Base-by-base conservation (phyloP, 2,888 invertebrate species). In the Alentia gelatinosa region DNA sequence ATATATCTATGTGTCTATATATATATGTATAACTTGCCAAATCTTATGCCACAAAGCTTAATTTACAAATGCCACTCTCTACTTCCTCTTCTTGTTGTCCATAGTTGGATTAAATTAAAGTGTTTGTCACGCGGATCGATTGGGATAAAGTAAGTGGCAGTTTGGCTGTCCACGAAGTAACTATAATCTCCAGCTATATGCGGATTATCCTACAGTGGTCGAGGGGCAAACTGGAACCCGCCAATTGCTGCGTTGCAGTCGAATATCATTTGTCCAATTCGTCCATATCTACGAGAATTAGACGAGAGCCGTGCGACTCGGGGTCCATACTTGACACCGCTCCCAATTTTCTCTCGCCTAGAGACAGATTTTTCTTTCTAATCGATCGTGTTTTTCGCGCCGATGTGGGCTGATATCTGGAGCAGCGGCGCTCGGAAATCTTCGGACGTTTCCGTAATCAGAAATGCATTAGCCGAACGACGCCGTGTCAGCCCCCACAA, bases 361-460 rank as follows among this genome's bases (percentile, higher is more conserved):
- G 30, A 26, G 30, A 26, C 26, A 9, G 68, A 68, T 68, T 68
- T 26, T 68, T 15, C 68, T 26, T 30, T 68, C 56, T 56, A 68
- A 68, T 68, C 68, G 68, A 68, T 68, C 9, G 12, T 30, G 68
- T 68, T 68, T 30, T 30, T 26, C 68, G 30, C 68, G 26, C 4
- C 26, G 33, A 26, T 68, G 68, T 68, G 56, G 30, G 68, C n/a
- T 68, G 68, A 68, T 68, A 68, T 68, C 68, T 68, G 68, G 68
- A 68, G 68, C 39, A n/a, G 79, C 37, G 26, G 9, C 35, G 9
- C 39, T 79, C 79, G 35, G 79, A 79, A 79, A 79, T 39, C 37
- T 35, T 79, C 19, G 79, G 79, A 79, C 79, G 79, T 79, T 79
- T 79, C 79, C 79, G 37, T 79, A 79, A 79, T 79, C 79, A 79